Evolutionary conservation across 2,888 invertebrate species (phyloP).

Genomic region (Drosophila lutescens): DNA sequence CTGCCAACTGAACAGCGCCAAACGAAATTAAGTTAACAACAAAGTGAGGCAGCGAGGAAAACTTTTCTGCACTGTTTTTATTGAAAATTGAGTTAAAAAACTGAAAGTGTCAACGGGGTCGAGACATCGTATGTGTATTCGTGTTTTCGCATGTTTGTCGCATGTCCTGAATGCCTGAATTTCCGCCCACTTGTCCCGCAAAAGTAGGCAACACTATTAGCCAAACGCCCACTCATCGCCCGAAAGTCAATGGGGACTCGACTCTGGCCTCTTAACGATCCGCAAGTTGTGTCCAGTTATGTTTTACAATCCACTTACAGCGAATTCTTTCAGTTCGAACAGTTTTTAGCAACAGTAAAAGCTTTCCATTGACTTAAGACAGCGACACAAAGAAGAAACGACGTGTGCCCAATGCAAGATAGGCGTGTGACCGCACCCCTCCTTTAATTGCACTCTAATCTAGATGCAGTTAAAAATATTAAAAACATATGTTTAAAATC

Average conservation of each 20-base stretch:
- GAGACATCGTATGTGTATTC: slow-evolving; percentile 49
- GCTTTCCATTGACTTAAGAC: no score
- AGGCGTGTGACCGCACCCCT: no score
- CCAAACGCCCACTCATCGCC: slow-evolving; percentile 21
- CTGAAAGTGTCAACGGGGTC: slow-evolving; percentile 74
- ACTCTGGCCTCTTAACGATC: slow-evolving; percentile 1
- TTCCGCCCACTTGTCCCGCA: not conserved
- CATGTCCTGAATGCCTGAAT: slow-evolving; percentile 15
- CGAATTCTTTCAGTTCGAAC: not conserved
- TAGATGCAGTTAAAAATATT: no score
- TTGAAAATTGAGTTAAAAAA: slow-evolving; percentile 79
- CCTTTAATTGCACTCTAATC: no score
- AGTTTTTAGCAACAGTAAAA: no score
- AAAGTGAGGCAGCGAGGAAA: slow-evolving; percentile 53
- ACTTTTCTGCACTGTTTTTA: slow-evolving; percentile 75
- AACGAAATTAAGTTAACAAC: slow-evolving; percentile 77
- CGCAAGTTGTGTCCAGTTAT: not conserved
- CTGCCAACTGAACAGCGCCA: slow-evolving; percentile 52
- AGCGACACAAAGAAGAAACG: no score
- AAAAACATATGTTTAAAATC: no score
- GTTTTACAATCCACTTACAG: not conserved
- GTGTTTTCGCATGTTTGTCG: slow-evolving; percentile 35
- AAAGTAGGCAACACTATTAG: slow-evolving; percentile 20
- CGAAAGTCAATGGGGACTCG: slow-evolving; percentile 8
- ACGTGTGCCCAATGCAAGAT: no score